Conservation (phyloP, 2,888 invertebrate species). For the Netelia melanura region DNA sequence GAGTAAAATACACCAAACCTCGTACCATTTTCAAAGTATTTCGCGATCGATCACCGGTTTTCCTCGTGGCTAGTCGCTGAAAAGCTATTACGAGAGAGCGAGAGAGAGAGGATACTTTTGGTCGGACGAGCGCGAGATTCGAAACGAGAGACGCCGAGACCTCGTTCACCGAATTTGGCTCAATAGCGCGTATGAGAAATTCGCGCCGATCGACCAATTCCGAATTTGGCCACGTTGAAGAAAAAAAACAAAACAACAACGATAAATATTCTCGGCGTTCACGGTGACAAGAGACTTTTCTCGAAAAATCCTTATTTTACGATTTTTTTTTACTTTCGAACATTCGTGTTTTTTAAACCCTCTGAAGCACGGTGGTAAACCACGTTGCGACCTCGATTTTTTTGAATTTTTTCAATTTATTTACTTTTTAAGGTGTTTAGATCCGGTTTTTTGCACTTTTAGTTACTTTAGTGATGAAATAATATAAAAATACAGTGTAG, state of each 20-base stretch:
- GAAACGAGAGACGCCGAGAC: slow-evolving; percentile 23
- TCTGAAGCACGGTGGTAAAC: too few relatives aligned
- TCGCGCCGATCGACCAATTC: slow-evolving; percentile 27
- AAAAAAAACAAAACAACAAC: not conserved
- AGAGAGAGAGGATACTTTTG: slow-evolving; percentile 30
- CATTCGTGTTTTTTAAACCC: too few relatives aligned
- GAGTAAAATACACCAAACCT: not conserved
- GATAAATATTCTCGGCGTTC: slow-evolving; percentile 31
- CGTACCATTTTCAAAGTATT: not conserved
- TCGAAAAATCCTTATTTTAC: not conserved
- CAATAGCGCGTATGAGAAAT: slow-evolving; percentile 30
- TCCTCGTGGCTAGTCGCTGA: not conserved
- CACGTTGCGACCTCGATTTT: too few relatives aligned
- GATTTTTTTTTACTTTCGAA: not conserved
- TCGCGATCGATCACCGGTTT: slow-evolving; percentile 29
- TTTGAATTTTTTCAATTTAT: not conserved
- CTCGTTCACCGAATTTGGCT: slow-evolving; percentile 55
- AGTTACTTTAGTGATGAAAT: too few relatives aligned
- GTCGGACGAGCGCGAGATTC: slow-evolving; percentile 23
- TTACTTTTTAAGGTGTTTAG: not conserved
- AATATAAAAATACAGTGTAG: too few relatives aligned
- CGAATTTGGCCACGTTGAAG: slow-evolving; percentile 42
- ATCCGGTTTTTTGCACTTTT: too few relatives aligned
- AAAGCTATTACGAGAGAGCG: slow-evolving; percentile 2
- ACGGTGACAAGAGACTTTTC: not conserved